Base-by-base conservation (phyloP, 2,888 invertebrate species). In the Lycophotia porphyrea region DNA sequence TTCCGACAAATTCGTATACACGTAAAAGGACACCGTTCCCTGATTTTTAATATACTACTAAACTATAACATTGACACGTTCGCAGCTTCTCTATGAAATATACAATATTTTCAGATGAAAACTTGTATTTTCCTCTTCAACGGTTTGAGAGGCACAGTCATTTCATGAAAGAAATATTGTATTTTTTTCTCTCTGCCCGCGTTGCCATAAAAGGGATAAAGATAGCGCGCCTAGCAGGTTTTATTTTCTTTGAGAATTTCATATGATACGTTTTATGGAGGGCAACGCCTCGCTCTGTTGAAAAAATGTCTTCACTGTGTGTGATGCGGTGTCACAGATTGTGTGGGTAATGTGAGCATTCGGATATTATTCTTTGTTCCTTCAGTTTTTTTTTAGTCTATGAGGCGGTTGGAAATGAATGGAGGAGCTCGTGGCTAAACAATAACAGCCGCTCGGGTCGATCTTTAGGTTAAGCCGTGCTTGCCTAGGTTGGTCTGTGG, bases 51-150 rank as follows among this genome's bases (percentile, higher is more conserved):
- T 83, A 83, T 86, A 77, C 69, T 67, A 71, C 74, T 80, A 81
- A 84, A 84, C 77, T 84, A 80, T 76, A 67, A 68, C 71, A 79
- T 83, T 47, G 82, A 75, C 66, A 77, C 58, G 68, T 81, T 42
- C 34, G 34, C 2, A 65, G 66, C 42, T 63, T n/a, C 52, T 49
- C 58, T 83, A 74, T 80, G 49, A 84, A 84, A 84, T 85, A 82
- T 82, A 84, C 82, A 79, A 78, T 78, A 76, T 77, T 85, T 88
- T 89, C 86, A 88, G 90, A 90, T 85, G 83, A 83, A 88, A 86
- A 86, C 89, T 87, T 90, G 88, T 91, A 91, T 88, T 88, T 88
- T 91, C 89, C 88, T 88, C 89, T 86, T 87, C 89, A 91, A 72
- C 86, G 89, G 84, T 82, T 88, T 86, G 88, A 84, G 84, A 80